Evolutionary conservation across 2,113 vertebrate species (phyloP).

Genomic region (Taurulus bubalis): DNA sequence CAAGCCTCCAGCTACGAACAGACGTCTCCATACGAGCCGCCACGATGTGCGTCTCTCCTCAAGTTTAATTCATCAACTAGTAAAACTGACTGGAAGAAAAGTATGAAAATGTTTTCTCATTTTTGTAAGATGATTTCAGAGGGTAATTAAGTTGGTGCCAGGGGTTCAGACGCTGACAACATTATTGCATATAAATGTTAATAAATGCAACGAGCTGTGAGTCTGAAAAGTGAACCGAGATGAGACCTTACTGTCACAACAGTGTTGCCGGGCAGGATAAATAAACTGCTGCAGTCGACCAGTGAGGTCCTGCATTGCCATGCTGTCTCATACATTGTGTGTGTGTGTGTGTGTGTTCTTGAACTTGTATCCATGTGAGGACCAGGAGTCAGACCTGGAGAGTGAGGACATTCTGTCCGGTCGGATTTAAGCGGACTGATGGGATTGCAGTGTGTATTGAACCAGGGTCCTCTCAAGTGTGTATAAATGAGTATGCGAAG

Average conservation of each 20-base stretch:
- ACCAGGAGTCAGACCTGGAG: background rate
- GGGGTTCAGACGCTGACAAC: too few species aligned
- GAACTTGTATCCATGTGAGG: background rate
- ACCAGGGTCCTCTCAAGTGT: background rate
- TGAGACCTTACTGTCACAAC: background rate
- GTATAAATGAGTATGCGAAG: background rate
- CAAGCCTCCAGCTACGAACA: background rate
- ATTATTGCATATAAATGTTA: background rate
- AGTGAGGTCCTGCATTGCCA: background rate
- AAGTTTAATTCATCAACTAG: background rate
- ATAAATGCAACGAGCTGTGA: background rate
- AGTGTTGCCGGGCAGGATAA: background rate
- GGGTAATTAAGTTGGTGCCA: background rate
- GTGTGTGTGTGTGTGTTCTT: background rate
- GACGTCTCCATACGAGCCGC: background rate
- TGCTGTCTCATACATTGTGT: background rate
- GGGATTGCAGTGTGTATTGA: background rate
- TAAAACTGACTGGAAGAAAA: conserved; percentile 2
- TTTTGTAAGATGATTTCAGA: background rate
- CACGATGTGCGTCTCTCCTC: background rate
- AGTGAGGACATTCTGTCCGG: background rate
- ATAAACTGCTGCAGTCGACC: conserved; percentile 17
- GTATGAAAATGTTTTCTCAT: background rate
- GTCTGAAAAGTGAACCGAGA: background rate
- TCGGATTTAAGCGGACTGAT: background rate